Evolutionary conservation across 1,140 invertebrate genomes (phyloP), one percentile per base, ranked within the genome.

Genomic region (Cardiocondyla obscurior): DNA sequence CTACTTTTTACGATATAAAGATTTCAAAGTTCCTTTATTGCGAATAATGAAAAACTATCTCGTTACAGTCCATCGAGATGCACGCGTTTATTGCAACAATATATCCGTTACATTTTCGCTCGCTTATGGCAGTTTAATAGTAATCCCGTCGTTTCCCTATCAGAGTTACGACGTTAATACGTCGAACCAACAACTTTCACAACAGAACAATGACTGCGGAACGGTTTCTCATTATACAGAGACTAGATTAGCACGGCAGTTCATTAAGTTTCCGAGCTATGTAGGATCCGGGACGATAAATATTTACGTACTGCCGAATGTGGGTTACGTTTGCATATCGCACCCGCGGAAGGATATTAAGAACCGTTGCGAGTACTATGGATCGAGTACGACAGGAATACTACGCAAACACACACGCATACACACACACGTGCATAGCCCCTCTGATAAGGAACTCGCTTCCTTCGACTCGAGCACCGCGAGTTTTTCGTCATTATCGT

Each of bases 271-370:
- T 77, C 74, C 82, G 67, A 76, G 51, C 49, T 22, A 42, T 67
- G 74, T 79, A 42, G 49, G 77, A 46, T 57, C 46, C 69, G 74
- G 72, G 25, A 58, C 58, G 83, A 88, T 88, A 88, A 88, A 88
- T 88, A 88, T 88, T 88, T 85, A 88, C 77, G 53, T 81, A 58
- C 67, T 69, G 39, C 57, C 70, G 70, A 87, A 88, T 85, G 83
- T 87, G 72, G 82, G 86, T 85, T 73, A 72, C 64, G 64, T 85
- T 87, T 87, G 83, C 86, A 88, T 88, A 88, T 88, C 85, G 77
- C 72, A 28, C 42, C 69, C 49, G 53, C 57, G 65, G 77, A 72
- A 73, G 57, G 77, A 87, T 73, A 84, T 65, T 65, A 53, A 28
- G 16, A 42, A 51, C 57, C 70, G 46, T 57, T 62, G 10, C 85